phyloP scores from a whole-genome alignment of 2,797 vertebrate genomes.

The Tragopan temminckii region DNA sequence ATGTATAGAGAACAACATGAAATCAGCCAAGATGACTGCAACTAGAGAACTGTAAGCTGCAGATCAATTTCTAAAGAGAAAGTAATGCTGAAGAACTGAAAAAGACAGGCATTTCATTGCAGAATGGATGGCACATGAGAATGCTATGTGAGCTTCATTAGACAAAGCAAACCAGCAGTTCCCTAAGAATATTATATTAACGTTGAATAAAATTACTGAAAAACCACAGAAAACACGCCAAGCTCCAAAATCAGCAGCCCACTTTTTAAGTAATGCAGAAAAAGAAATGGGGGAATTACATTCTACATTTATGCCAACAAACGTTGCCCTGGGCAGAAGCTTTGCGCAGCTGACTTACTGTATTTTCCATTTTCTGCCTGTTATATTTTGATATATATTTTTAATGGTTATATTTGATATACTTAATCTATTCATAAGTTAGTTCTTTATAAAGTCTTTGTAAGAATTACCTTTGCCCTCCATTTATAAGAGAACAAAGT shows the following conservation, averaged over 20 bases:
- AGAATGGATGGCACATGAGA: not conserved
- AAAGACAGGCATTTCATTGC: not conserved
- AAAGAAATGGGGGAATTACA: not conserved
- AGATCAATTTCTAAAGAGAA: not conserved
- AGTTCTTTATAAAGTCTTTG: slow-evolving; percentile 29
- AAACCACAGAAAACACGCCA: not conserved
- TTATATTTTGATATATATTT: not conserved
- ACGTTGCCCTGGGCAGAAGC: not conserved
- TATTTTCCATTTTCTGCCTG: not conserved
- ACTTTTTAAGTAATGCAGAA: fast-evolving
- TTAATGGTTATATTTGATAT: not conserved
- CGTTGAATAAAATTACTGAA: not conserved
- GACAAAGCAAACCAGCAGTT: not conserved
- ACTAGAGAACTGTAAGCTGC: fast-evolving
- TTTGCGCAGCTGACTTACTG: not conserved
- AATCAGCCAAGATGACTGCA: not conserved
- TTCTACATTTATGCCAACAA: not conserved
- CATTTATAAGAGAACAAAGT: slow-evolving; percentile 88
- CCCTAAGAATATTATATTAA: not conserved
- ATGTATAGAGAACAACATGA: not conserved
- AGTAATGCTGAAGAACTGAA: not conserved
- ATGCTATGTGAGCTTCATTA: not conserved
- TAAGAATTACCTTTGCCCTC: slow-evolving; percentile 89
- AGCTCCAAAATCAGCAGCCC: not conserved
- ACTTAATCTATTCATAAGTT: not conserved